phyloP scores from a whole-genome alignment of 1,140 invertebrate genomes.

The Atopsyche davidsoni region DNA sequence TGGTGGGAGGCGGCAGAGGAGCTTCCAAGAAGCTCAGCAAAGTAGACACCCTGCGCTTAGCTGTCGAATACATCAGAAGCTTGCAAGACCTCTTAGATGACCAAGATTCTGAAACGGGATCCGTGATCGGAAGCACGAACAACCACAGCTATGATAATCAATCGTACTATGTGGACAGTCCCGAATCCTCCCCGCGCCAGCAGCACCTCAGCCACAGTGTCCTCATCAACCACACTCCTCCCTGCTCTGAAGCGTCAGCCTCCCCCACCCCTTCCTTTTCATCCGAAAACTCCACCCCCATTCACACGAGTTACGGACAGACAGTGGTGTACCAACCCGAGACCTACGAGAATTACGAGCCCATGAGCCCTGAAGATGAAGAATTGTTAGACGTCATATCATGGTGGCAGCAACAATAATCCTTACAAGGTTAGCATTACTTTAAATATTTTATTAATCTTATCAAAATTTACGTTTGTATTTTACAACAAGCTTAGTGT shows the following conservation, averaged over 20 bases:
- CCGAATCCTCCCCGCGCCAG: constrained; percentile 31
- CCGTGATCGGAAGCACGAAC: constrained; percentile 33
- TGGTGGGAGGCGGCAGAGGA: constrained; percentile 58
- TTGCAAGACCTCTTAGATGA: constrained; percentile 78
- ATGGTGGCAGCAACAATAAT: constrained; percentile 73
- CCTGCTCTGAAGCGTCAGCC: constrained; percentile 64
- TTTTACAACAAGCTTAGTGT: neutral
- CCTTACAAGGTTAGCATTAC: constrained; percentile 21
- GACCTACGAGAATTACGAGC: constrained; percentile 69
- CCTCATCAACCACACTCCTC: constrained; percentile 46
- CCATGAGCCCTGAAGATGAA: constrained; percentile 83
- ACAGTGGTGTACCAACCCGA: constrained; percentile 47
- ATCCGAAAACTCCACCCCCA: constrained; percentile 64
- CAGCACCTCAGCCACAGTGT: constrained; percentile 32
- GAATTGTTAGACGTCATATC: constrained; percentile 83
- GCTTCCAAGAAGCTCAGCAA: constrained; percentile 86
- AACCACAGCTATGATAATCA: constrained; percentile 16
- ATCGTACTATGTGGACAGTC: constrained; percentile 38
- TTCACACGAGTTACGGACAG: constrained; percentile 38
- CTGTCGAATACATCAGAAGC: constrained; percentile 90
- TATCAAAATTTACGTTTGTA: constrained; percentile 2
- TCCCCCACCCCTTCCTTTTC: constrained; percentile 75
- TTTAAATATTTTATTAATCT: neutral
- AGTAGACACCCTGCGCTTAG: constrained; percentile 88
- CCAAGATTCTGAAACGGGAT: constrained; percentile 48